Evolutionary conservation across 1,140 invertebrate species (phyloP).

Genomic region (Pseudomyrmex concolor): DNA sequence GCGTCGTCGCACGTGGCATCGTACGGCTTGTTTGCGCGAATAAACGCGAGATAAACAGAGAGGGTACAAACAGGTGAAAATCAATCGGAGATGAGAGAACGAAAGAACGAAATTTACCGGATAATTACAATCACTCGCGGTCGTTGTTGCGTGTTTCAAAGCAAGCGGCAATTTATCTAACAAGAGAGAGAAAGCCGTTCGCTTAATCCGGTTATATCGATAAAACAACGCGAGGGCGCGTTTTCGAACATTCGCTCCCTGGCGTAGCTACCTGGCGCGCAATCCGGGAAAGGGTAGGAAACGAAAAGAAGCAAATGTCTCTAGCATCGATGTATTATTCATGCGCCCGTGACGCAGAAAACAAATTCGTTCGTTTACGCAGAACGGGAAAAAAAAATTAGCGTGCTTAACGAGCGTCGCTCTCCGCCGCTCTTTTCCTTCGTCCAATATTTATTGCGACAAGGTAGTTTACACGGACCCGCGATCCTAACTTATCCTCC

Average conservation of each 20-base stretch:
- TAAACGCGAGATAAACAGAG: slow-evolving; percentile 32
- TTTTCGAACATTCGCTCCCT: slow-evolving; percentile 24
- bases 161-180: slow-evolving; percentile 37
- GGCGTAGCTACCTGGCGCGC: background rate
- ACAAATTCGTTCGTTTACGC: slow-evolving; percentile 67
- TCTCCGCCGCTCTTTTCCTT: slow-evolving; percentile 38
- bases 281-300: slow-evolving; percentile 16
- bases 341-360: slow-evolving; percentile 60
- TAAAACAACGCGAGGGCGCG: slow-evolving; percentile 30
- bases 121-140: slow-evolving; percentile 41
- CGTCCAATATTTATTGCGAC: slow-evolving; percentile 68
- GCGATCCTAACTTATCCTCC: background rate
- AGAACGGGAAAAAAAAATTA: slow-evolving; percentile 58
- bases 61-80: background rate
- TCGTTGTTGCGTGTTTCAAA: background rate
- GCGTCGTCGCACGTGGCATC: background rate
- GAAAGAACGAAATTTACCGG: slow-evolving; percentile 5
- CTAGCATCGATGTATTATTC: slow-evolving; percentile 70
- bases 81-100: background rate
- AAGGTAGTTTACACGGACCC: slow-evolving; percentile 2
- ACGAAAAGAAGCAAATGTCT: slow-evolving; percentile 63
- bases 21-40: slow-evolving; percentile 29
- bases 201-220: slow-evolving; percentile 28
- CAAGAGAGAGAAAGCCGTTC: background rate
- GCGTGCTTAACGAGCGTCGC: slow-evolving; percentile 62